phyloP scores from a whole-genome alignment of 1,140 invertebrate species.

The Drosophila kepulauana region DNA sequence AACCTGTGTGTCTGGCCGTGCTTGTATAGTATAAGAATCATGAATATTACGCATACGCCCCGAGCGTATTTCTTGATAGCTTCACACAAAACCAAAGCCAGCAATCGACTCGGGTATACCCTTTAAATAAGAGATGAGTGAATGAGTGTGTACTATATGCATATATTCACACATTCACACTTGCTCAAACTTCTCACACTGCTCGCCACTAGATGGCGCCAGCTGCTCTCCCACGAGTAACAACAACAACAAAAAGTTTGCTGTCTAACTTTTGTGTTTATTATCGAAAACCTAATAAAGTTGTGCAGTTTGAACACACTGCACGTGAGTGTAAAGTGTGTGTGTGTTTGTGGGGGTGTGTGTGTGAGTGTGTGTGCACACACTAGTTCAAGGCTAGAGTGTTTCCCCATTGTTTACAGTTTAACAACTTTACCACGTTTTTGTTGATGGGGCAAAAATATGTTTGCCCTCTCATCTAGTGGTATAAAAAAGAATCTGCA shows the following conservation, averaged over 20 bases:
- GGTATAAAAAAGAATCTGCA: constrained; percentile 1
- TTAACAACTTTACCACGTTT: background rate
- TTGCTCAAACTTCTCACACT: too few species aligned
- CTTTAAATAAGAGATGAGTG: background rate
- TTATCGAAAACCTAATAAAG: constrained; percentile 11
- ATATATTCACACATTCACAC: background rate
- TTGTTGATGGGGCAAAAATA: constrained; percentile 3
- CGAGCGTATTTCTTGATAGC: constrained; percentile 1
- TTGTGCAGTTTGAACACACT: constrained; percentile 4
- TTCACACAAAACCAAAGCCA: background rate
- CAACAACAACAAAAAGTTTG: constrained; percentile 1
- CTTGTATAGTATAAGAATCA: constrained; percentile 58
- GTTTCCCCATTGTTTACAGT: background rate
- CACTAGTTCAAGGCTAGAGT: constrained; percentile 9
- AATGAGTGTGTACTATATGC: background rate
- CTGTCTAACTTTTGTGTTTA: constrained; percentile 10
- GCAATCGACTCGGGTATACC: background rate
- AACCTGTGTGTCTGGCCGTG: constrained; percentile 48
- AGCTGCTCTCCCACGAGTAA: background rate
- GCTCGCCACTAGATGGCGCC: background rate
- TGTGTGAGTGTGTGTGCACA: background rate
- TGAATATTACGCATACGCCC: constrained; percentile 66
- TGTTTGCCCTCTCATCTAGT: background rate
- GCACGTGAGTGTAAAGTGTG: background rate
- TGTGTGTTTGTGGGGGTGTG: background rate